phyloP scores from a whole-genome alignment of 2,113 vertebrate species.

The Corythornis cristatus region DNA sequence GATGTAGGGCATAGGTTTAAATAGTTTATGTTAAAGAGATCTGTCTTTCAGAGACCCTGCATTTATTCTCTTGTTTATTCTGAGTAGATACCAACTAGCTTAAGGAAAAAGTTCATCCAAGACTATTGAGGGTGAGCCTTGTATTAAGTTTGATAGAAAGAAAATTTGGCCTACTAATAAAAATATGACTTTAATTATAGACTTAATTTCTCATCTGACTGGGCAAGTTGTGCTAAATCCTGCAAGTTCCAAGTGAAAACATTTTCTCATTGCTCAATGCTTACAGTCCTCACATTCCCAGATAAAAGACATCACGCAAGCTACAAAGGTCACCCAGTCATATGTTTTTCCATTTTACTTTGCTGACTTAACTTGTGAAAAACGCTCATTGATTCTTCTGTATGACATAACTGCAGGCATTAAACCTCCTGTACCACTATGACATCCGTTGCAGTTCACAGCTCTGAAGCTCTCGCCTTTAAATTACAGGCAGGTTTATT shows the following conservation, averaged over 20 bases:
- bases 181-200: not conserved
- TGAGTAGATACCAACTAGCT: not conserved
- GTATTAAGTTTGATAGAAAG: not conserved
- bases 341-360: not conserved
- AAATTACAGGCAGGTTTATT: not conserved
- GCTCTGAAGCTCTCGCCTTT: not conserved
- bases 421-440: not conserved
- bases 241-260: not conserved
- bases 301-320: not conserved
- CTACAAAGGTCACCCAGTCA: not conserved
- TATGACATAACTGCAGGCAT: not conserved
- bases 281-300: not conserved
- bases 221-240: not conserved
- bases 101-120: not conserved
- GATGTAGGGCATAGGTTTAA: not conserved
- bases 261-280: not conserved
- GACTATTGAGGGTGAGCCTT: not conserved
- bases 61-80: not conserved
- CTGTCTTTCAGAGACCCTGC: not conserved
- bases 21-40: not conserved
- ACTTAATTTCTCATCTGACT: not conserved
- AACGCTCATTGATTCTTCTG: not conserved
- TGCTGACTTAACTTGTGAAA: not conserved
- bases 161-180: not conserved
- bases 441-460: not conserved